Conservation (phyloP, 2,888 invertebrate species). For the Drosophila diplacantha region DNA sequence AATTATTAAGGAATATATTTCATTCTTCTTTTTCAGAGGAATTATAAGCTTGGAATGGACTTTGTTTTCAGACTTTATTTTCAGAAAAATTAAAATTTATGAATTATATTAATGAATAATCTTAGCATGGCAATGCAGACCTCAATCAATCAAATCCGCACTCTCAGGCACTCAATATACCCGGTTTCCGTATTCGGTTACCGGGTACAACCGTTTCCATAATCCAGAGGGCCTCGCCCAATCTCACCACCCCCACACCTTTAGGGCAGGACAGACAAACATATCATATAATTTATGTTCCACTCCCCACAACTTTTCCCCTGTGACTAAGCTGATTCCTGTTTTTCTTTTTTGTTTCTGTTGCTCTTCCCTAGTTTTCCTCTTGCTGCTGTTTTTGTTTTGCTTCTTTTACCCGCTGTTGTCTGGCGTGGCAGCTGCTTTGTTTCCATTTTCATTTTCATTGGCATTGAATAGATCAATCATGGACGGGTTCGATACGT, state of each 20-base stretch:
- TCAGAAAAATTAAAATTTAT: not conserved
- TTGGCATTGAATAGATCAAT: conserved; percentile 64
- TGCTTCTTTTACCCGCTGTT: conserved; percentile 7
- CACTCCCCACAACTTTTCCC: conserved; percentile 15
- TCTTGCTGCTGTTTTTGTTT: conserved; percentile 19
- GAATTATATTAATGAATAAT: not conserved
- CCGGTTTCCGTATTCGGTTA: conserved; percentile 5
- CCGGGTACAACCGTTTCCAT: conserved; percentile 54
- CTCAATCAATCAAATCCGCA: not conserved
- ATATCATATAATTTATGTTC: conserved; percentile 54
- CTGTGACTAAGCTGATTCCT: conserved; percentile 48
- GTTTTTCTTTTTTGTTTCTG: conserved; percentile 9
- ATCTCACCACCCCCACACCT: conserved; percentile 22
- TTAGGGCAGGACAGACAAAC: conserved; percentile 35
- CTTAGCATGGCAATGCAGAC: too few relatives aligned
- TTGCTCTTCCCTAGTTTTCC: conserved; percentile 13
- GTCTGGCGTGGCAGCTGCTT: conserved; percentile 55
- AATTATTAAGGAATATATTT: not conserved
- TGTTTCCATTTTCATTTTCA: conserved; percentile 58
- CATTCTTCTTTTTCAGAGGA: not conserved
- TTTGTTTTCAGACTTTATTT: not conserved
- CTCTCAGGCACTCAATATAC: not conserved
- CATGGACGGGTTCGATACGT: conserved; percentile 50
- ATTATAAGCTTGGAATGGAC: not conserved
- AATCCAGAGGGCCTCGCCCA: conserved; percentile 51